Evolutionary conservation across 2,797 vertebrate genomes (phyloP), one percentile per base, ranked within the genome.

Genomic region (Gallinago solitaria): DNA sequence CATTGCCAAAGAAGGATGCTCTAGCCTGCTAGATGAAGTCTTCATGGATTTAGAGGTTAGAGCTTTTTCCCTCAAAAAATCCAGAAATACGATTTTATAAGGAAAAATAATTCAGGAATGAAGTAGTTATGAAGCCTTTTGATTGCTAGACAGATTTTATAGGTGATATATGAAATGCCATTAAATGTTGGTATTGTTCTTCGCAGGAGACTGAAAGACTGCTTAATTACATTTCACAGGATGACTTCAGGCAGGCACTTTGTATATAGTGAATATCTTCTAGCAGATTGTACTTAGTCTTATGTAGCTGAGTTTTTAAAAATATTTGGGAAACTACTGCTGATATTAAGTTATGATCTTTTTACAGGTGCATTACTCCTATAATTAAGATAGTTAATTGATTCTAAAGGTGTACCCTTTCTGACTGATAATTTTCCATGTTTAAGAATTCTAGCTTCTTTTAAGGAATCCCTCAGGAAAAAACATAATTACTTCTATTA

Each of bases 31-130:
- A 80, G 99, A 99, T 80, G 99, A 99, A 97, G 99, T 99, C 90
- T 99, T 99, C 97, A 97, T 99, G 39, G 99, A 99, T 97, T 98
- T 99, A 63, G 99, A 99, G 97, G 99, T 99, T 96, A 95, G 97
- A 92, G 59, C 35, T 50, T 63, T 83, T 68, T 48, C 27, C 50
- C 30, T 79, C 20, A 65, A 78, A 87, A 77, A 77, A 93, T 47
- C 0, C 15, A 27, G 11, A 73, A 77, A 6, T 50, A 27, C 19
- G 83, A 53, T 60, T 91, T 91, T 61, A 16, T 71, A 89, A 57
- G 51, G 19, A 90, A 83, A 89, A 81, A 28, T 35, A 54, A 74
- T 53, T 57, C 24, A 68, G 57, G 61, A 89, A 54, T n/a, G 1
- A 74, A 79, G 12, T 83, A 37, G 12, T 71, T 77, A 30, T 2